phyloP scores from a whole-genome alignment of 2,113 vertebrate species.

The Cyanistes caeruleus region DNA sequence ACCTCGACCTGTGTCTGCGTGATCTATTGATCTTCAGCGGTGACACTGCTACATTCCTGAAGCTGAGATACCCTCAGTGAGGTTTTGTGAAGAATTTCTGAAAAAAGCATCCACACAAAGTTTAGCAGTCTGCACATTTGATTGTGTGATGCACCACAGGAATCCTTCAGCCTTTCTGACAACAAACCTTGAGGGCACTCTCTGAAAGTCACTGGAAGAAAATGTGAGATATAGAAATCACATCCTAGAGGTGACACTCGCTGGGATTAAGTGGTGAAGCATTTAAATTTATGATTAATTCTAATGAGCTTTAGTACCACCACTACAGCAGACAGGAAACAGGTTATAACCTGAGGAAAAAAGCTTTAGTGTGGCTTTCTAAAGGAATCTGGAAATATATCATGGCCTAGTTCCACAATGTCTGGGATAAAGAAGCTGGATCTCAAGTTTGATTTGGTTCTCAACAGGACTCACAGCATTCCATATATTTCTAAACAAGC shows the following conservation, averaged over 20 bases:
- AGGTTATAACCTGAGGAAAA: not conserved
- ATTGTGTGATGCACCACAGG: not conserved
- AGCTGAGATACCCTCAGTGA: not conserved
- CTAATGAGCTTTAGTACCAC: not conserved
- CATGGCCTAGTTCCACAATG: not conserved
- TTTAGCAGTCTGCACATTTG: accelerated
- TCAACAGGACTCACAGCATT: not conserved
- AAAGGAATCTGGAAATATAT: not conserved
- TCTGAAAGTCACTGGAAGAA: not conserved
- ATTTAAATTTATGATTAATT: not conserved
- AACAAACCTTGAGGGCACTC: not conserved
- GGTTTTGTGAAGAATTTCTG: not conserved
- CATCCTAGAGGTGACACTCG: not conserved
- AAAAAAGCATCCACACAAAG: not conserved
- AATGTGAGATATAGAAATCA: not conserved
- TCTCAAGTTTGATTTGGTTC: not conserved
- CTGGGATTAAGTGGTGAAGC: not conserved
- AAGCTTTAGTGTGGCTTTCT: not conserved
- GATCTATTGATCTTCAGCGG: too few species aligned
- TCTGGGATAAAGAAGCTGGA: not conserved
- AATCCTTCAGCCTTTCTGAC: not conserved
- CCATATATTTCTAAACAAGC: not conserved
- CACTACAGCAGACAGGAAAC: not conserved
- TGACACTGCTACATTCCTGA: not conserved
- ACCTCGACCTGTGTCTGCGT: too few species aligned